Evolutionary conservation across 2,888 invertebrate species (phyloP).

Genomic region (Lasius fuliginosus): DNA sequence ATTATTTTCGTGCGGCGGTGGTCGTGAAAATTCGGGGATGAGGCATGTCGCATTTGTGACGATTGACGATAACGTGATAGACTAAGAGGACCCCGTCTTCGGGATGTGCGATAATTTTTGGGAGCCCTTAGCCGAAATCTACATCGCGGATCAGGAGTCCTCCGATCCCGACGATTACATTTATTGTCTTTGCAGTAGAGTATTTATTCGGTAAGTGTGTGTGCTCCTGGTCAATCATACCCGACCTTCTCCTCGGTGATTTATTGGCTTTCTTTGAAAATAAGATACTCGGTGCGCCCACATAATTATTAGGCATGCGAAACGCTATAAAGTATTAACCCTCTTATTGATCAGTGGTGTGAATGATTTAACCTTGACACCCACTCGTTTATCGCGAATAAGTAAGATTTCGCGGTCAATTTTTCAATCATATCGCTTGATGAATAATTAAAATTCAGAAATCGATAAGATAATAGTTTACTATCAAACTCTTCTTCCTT

Average conservation of each 20-base stretch:
- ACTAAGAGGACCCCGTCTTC: slow-evolving; percentile 43
- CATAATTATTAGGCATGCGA: slow-evolving; percentile 13
- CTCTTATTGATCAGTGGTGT: slow-evolving; percentile 80
- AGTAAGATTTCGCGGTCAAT: slow-evolving; percentile 31
- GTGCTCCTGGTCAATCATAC: neutral
- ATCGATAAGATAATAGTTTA: neutral
- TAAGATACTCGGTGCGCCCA: neutral
- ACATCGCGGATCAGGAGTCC: slow-evolving; percentile 86
- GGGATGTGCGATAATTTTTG: slow-evolving; percentile 88
- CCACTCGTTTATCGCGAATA: slow-evolving; percentile 60
- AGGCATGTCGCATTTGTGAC: slow-evolving; percentile 78
- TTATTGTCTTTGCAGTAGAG: slow-evolving; percentile 91
- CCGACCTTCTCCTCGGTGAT: neutral
- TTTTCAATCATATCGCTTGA: neutral
- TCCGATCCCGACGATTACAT: slow-evolving; percentile 88
- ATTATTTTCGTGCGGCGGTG: slow-evolving; percentile 75
- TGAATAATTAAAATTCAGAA: slow-evolving; percentile 15
- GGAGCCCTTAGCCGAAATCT: slow-evolving; percentile 91
- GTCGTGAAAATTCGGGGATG: slow-evolving; percentile 73
- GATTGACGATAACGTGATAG: slow-evolving; percentile 58
- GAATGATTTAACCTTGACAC: slow-evolving; percentile 82
- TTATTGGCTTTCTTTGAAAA: neutral
- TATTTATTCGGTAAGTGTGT: slow-evolving; percentile 89
- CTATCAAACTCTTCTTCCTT: neutral
- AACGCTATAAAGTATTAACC: slow-evolving; percentile 47